Conservation (phyloP, 2,113 vertebrate species). For the Oncorhynchus mykiss region DNA sequence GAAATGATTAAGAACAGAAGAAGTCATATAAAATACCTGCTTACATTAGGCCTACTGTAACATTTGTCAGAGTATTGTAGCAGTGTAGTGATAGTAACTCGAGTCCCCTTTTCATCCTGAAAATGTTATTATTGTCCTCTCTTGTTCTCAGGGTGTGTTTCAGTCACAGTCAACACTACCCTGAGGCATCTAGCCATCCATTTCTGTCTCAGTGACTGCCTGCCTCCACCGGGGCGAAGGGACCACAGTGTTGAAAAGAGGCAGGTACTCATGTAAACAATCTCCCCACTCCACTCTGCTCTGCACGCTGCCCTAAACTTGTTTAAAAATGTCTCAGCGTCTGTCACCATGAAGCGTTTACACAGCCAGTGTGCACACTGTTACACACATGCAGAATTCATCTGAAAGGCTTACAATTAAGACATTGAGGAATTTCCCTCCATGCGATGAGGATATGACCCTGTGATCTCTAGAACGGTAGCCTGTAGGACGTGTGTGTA, state of each 20-base stretch:
- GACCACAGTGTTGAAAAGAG: constrained; percentile 15
- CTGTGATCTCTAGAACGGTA: constrained; percentile 62
- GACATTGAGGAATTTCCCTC: constrained; percentile 67
- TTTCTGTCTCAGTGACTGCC: too few relatives aligned
- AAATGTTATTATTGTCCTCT: too few relatives aligned
- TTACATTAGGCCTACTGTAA: too few relatives aligned
- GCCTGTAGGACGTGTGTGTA: constrained; percentile 63
- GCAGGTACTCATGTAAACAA: constrained; percentile 58
- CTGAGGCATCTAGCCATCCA: too few relatives aligned
- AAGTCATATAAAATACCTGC: too few relatives aligned
- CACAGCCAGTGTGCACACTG: constrained; percentile 38
- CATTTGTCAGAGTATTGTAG: too few relatives aligned
- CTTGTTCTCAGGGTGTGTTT: too few relatives aligned
- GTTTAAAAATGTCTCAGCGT: constrained; percentile 60
- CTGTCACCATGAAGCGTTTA: constrained; percentile 54
- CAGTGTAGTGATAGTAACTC: too few relatives aligned
- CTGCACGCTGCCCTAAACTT: constrained; percentile 53
- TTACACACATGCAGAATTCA: constrained; percentile 56
- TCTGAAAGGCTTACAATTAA: constrained; percentile 61
- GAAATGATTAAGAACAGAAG: background rate
- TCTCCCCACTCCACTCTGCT: constrained; percentile 35
- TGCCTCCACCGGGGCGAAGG: background rate
- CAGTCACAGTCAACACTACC: too few relatives aligned
- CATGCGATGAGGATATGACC: constrained; percentile 56
- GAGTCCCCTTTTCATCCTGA: too few relatives aligned